Evolutionary conservation across 2,113 vertebrate genomes (phyloP), one percentile per base, ranked within the genome.

Genomic region (Sinocyclocheilus anshuiensis): DNA sequence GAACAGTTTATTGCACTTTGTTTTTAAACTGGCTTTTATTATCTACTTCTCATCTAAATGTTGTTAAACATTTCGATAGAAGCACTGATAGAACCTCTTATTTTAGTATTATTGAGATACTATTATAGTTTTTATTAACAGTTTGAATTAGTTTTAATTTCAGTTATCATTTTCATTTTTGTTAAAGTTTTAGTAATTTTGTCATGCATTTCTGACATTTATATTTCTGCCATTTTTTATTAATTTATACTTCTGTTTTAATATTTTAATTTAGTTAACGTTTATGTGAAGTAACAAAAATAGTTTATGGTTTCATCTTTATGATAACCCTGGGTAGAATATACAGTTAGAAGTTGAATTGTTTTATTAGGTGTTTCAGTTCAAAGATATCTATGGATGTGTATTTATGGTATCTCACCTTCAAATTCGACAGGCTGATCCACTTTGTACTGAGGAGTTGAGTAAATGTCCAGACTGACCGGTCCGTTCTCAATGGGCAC

Each of bases 371-470:
- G 65, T 29, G 0, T 67, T 69, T 69, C 67, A 69, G 67, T 20
- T 33, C n/a, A 63, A 20, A 50, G 22, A 12, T 1, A 5, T 59
- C 6, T 33, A 12, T 50, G 76, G 20, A 50, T 69, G 22, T 57
- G 12, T 18, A 6, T 39, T 11, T 11, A 5, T 4, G 4, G 33
- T 22, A 59, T 45, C 89, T 92, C 93, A 99, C 97, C 97, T 91
- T 94, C 88, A 0, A 74, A 71, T 8, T 94, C 92, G 7, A 90
- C 92, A 0, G 93, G 86, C 42, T 94, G 94, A 59, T 97, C 96
- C 94, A 95, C 95, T 89, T 96, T 97, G 92, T 99, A 99, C 88
- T 97, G 97, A 0, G 98, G 98, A 36, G 96, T 99, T 75, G 97
- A 97, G 87, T 97, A 99, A 86, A 97, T 4, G 75, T 99, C 97